These are phyloP conservation scores for Nasua narica DNA, from an alignment of 2,797 vertebrate genomes.

Conservation along the genomic window DNA sequence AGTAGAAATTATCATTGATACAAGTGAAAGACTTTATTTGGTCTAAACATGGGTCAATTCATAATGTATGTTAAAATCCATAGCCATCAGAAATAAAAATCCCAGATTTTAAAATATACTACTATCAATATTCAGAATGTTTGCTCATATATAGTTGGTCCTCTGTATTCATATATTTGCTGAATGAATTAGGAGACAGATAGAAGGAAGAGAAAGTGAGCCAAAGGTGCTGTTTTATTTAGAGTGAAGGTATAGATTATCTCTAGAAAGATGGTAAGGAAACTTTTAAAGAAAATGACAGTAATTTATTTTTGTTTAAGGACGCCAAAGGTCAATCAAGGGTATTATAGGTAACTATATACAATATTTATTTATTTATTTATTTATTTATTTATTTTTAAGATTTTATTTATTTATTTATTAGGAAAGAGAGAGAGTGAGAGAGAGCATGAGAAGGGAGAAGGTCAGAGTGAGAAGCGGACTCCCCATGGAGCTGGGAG, in stretches of 20 bases:
- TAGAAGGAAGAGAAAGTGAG: not conserved
- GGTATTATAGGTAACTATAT: not conserved
- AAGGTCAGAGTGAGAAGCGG: too few relatives aligned
- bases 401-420: too few relatives aligned
- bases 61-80: not conserved
- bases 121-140: not conserved
- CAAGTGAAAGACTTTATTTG: not conserved
- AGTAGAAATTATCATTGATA: not conserved
- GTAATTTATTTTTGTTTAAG: not conserved
- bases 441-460: too few relatives aligned
- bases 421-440: too few relatives aligned
- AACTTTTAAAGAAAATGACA: not conserved
- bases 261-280: not conserved
- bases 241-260: not conserved
- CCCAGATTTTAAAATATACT: not conserved
- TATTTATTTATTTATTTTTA: too few relatives aligned
- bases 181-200: not conserved
- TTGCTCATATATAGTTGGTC: not conserved
- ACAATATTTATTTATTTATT: not conserved
- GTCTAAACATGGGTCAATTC: not conserved
- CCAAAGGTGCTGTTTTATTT: not conserved
- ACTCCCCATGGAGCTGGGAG: too few relatives aligned
- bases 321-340: not conserved
- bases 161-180: not conserved
- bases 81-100: not conserved